Evolutionary conservation across 2,113 vertebrate species (phyloP).

Genomic region (Passer domesticus): DNA sequence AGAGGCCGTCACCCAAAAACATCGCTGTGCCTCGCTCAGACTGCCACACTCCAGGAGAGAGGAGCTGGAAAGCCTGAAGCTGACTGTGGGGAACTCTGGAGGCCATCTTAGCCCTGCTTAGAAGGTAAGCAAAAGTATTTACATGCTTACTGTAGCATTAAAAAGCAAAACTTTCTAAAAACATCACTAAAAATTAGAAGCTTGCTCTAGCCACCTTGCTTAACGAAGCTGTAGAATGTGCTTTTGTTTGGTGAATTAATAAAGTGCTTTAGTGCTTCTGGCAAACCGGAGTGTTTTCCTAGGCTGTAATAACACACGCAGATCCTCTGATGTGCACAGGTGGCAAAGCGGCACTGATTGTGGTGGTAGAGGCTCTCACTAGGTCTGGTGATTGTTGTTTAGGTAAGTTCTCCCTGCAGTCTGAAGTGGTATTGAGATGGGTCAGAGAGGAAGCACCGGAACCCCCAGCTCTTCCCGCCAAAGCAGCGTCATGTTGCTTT

Average conservation of each 20-base stretch:
- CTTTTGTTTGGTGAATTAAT: slow-evolving; percentile 12
- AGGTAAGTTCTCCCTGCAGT: background rate
- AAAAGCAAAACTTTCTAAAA: background rate
- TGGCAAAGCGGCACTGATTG: background rate
- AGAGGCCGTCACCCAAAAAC: background rate
- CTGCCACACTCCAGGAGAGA: background rate
- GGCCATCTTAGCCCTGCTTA: background rate
- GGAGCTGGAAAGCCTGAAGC: background rate
- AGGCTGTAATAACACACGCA: background rate
- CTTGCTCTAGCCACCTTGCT: background rate
- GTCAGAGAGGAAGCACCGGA: background rate
- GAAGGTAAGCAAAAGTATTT: slow-evolving; percentile 23
- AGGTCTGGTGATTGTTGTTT: background rate
- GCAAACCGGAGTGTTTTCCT: slow-evolving; percentile 1
- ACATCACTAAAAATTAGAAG: background rate
- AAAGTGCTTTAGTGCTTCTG: background rate
- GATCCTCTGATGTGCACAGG: background rate
- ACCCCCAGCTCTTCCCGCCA: background rate
- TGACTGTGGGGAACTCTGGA: background rate
- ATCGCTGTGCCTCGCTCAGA: background rate
- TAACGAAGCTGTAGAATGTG: background rate
- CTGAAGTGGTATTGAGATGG: slow-evolving; percentile 34
- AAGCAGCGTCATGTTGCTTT: fast-evolving
- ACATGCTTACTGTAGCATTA: background rate
- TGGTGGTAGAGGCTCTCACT: background rate